Base-by-base conservation (phyloP, 2,888 invertebrate species). In the Hyppa rectilinea region DNA sequence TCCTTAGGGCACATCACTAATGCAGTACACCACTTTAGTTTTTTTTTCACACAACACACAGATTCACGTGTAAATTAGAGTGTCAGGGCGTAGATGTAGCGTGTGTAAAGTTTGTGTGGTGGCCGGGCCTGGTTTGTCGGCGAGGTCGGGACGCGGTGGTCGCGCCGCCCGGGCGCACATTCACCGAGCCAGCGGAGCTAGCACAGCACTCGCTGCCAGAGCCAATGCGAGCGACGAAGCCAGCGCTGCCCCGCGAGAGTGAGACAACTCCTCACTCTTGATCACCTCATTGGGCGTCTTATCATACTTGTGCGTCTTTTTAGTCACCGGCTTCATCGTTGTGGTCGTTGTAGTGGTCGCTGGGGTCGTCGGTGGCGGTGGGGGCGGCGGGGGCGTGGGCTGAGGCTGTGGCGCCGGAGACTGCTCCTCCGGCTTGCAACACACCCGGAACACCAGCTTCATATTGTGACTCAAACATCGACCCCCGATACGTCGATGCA, bases 401-500 rank as follows among this genome's bases (percentile, higher is more conserved):
- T 96, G 96, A 66, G 96, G 95, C 84, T 94, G 92, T n/a, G 96
- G 95, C 64, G 92, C 95, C 77, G 95, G 96, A 58, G 93, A 96
- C 90, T 94, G 96, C 90, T 97, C 97, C 89, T 98, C 97, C 50
- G 98, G 97, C 89, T 97, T 97, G 95, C 98, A 99, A 96, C 98
- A 98, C 71, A 99, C 98, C 94, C 98, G 98, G 96, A 99, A 99
- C 75, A 99, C 98, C 88, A 99, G 97, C 96, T 99, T 99, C 99
- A 99, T 99, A 94, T 99, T 99, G 93, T 99, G 97, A 86, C 98
- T 98, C 83, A 98, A 97, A 96, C 99, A 99, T 82, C 98, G 97
- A 78, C 99, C 99, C 65, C 99, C 99, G 93, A 99, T 98, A 90
- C 98, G 97, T 93, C 98, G 97, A 92, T 99, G 98, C 88, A 99